phyloP scores from a whole-genome alignment of 1,140 invertebrate species.

The Episyrphus balteatus region DNA sequence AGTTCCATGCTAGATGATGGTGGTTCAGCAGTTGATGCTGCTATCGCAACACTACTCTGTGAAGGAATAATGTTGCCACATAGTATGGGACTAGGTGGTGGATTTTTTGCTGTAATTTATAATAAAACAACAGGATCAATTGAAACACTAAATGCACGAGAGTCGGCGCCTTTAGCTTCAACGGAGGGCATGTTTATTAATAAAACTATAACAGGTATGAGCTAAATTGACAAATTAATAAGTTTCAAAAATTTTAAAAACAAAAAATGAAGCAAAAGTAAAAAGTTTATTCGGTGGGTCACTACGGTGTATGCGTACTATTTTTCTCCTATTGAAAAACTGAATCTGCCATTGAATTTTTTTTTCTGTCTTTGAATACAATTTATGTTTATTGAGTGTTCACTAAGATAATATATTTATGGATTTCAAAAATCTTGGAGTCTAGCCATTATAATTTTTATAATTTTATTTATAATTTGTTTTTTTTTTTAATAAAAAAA shows the following conservation, averaged over 20 bases:
- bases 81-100: slow-evolving; percentile 79
- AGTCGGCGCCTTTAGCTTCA: slow-evolving; percentile 62
- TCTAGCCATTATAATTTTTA: no score
- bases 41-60: slow-evolving; percentile 77
- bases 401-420: no score
- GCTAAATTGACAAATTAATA: no score
- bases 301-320: no score
- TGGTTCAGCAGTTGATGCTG: slow-evolving; percentile 80
- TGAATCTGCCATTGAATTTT: no score
- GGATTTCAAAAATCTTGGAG: no score
- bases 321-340: no score
- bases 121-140: slow-evolving; percentile 46
- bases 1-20: slow-evolving; percentile 52
- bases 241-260: background rate
- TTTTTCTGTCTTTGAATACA: no score
- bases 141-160: slow-evolving; percentile 65
- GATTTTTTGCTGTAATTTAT: slow-evolving; percentile 74
- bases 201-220: slow-evolving; percentile 34
- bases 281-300: background rate
- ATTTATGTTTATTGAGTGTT: no score
- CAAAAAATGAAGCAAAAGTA: background rate
- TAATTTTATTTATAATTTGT: no score
- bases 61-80: slow-evolving; percentile 76
- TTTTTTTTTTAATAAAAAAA: no score
- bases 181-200: slow-evolving; percentile 56